Evolutionary conservation across 2,888 invertebrate genomes (phyloP).

Genomic region (Drosophila lacicola): DNA sequence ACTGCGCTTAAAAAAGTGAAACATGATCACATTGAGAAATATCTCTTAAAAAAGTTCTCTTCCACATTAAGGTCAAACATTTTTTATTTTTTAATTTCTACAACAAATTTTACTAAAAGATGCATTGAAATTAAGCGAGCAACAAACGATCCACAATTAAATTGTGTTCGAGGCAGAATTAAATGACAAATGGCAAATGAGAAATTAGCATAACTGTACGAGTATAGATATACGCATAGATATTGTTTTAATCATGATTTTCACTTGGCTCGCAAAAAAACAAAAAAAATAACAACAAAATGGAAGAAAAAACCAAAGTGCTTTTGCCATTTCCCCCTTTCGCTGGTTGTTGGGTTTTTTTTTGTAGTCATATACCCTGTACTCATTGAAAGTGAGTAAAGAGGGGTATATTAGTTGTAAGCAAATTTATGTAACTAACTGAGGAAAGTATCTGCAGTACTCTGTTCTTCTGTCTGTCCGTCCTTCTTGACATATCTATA

Average conservation of each 20-base stretch:
- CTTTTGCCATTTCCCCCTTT: constrained; percentile 50
- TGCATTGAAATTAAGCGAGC: constrained; percentile 9
- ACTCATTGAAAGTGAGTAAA: background rate
- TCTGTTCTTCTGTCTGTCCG: too few relatives aligned
- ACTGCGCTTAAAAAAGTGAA: too few relatives aligned
- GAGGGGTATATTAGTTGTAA: background rate
- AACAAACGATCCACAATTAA: constrained; percentile 1
- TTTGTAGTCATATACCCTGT: constrained; percentile 3
- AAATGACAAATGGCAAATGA: constrained; percentile 40
- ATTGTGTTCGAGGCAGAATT: constrained; percentile 15
- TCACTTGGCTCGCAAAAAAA: constrained; percentile 40
- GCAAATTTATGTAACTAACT: background rate
- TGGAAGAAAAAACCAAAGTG: background rate
- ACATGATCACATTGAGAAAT: too few relatives aligned
- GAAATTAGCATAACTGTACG: constrained; percentile 46
- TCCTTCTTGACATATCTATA: too few relatives aligned
- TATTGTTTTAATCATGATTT: constrained; percentile 54
- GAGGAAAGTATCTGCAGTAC: too few relatives aligned
- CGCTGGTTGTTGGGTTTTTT: constrained; percentile 14
- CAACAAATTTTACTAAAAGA: background rate
- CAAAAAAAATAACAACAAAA: background rate
- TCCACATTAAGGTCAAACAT: too few relatives aligned
- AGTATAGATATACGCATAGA: constrained; percentile 41
- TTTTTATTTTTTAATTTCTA: background rate
- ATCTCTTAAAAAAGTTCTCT: too few relatives aligned